phyloP scores from a whole-genome alignment of 2,797 vertebrate genomes.

The Todus mexicanus region DNA sequence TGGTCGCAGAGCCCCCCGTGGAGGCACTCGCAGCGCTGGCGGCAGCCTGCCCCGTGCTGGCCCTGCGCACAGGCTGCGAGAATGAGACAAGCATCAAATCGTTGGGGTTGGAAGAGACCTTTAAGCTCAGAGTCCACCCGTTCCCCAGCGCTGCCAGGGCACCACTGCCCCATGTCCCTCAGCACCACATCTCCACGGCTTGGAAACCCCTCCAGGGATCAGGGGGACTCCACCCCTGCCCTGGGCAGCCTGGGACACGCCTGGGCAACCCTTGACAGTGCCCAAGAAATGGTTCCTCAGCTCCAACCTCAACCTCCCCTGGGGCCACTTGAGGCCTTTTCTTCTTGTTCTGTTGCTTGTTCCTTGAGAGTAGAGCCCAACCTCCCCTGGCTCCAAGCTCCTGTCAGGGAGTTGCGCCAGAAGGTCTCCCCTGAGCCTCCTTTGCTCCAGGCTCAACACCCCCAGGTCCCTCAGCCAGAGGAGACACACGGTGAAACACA shows the following conservation, averaged over 20 bases:
- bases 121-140: neutral
- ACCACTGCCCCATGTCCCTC: neutral
- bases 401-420: no score
- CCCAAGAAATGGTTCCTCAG: no score
- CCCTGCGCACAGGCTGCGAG: constrained; percentile 80
- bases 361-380: no score
- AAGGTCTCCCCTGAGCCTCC: no score
- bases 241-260: neutral
- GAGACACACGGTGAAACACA: neutral
- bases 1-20: constrained; percentile 81
- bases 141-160: neutral
- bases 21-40: constrained; percentile 79
- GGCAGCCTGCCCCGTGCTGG: constrained; percentile 77
- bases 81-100: neutral
- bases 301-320: neutral
- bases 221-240: neutral
- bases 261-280: no score
- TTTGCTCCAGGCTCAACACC: no score
- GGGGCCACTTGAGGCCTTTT: neutral
- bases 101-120: neutral
- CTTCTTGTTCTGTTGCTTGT: no score
- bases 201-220: neutral
- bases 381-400: no score
- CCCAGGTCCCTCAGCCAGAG: neutral
- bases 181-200: neutral